phyloP scores from a whole-genome alignment of 1,140 invertebrate species.

The Bilobella aurantiaca region DNA sequence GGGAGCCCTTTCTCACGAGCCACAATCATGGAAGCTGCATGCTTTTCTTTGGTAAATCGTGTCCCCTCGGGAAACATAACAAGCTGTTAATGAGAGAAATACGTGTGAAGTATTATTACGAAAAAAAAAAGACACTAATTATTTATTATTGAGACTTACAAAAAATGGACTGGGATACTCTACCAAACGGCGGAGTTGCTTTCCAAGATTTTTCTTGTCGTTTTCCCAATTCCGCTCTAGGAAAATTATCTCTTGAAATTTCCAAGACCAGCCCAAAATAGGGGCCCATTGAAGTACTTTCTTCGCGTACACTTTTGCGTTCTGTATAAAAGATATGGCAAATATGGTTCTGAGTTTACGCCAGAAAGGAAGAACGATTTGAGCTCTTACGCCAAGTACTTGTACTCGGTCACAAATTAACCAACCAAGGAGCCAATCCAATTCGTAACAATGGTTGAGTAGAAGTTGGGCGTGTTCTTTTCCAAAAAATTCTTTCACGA shows the following conservation, averaged over 20 bases:
- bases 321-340: constrained; percentile 49
- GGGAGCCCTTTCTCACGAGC: constrained; percentile 75
- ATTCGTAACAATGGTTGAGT: constrained; percentile 92
- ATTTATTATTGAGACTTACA: constrained; percentile 50
- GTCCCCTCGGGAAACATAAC: constrained; percentile 91
- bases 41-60: constrained; percentile 76
- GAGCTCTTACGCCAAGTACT: constrained; percentile 62
- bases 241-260: constrained; percentile 49
- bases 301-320: constrained; percentile 91
- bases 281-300: constrained; percentile 54
- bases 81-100: constrained; percentile 51
- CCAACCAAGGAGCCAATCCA: constrained; percentile 89
- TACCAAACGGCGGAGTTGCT: constrained; percentile 66
- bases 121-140: constrained; percentile 13
- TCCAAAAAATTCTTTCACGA: constrained; percentile 66
- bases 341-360: background rate
- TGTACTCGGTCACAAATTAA: constrained; percentile 64
- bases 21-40: constrained; percentile 75
- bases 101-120: constrained; percentile 23
- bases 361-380: background rate
- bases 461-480: constrained; percentile 79
- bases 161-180: constrained; percentile 81
- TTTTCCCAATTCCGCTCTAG: constrained; percentile 48
- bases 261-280: constrained; percentile 49
- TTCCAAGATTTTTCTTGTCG: constrained; percentile 57